These are phyloP conservation scores for Pipistrellus nathusii DNA, from an alignment of 2,797 vertebrate species.

Conservation along the genomic window DNA sequence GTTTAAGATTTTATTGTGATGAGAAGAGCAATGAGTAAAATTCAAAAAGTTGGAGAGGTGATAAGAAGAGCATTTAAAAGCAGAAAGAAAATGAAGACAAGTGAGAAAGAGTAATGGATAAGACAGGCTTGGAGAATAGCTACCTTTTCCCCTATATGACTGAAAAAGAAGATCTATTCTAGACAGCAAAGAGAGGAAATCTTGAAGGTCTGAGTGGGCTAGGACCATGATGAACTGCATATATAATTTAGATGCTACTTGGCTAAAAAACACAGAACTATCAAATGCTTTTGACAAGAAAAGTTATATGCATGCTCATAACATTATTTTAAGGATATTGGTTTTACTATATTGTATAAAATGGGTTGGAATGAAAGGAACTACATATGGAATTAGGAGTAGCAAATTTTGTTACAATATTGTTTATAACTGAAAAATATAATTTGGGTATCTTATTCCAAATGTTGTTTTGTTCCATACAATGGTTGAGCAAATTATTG, in stretches of 20 bases:
- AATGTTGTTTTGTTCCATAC: neutral
- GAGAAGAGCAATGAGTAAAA: slow-evolving; percentile 1
- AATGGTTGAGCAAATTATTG: neutral
- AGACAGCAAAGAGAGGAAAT: neutral
- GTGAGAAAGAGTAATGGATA: neutral
- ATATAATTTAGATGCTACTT: slow-evolving; percentile 9
- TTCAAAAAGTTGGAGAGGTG: neutral
- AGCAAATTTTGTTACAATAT: neutral
- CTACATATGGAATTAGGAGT: neutral
- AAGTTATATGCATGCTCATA: neutral
- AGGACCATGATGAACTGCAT: neutral
- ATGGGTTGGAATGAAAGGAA: neutral
- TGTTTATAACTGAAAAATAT: neutral
- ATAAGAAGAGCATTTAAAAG: neutral
- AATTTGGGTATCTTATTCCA: neutral
- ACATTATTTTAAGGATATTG: slow-evolving; percentile 14
- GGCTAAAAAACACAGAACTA: neutral
- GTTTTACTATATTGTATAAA: neutral
- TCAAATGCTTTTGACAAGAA: neutral
- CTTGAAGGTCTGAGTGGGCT: neutral
- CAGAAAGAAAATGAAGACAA: slow-evolving; percentile 33
- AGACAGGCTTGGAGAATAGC: neutral
- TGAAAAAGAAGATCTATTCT: neutral
- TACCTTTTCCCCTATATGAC: neutral
- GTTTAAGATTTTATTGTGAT: neutral